Base-by-base conservation (phyloP, 2,888 invertebrate species). In the Hetaerina titia region DNA sequence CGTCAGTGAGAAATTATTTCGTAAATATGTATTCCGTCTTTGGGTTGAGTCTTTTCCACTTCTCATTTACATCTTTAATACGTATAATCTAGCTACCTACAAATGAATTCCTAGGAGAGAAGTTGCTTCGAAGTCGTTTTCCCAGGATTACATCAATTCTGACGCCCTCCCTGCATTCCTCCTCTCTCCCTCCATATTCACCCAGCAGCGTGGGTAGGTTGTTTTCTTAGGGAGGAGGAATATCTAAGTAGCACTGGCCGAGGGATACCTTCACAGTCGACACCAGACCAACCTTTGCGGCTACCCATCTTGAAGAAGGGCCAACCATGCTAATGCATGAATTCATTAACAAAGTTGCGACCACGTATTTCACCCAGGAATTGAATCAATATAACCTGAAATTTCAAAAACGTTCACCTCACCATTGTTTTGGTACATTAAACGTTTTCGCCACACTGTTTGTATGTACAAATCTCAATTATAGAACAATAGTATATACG, bases 111-210 rank as follows among this genome's bases (percentile, higher is more conserved):
- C 81, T 22, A 81, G 25, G 81, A 81, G 31, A 81, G 31, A 31
- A 81, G 81, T 31, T 1, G 81, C 81, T 81, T 13, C 31, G 25
- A 9, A 81, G 81, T 81, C 81, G 81, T 25, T 81, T 81, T 81
- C 81, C 81, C 81, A 81, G 81, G 81, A 81, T 31, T 81, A 81
- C 81, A 81, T 81, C 31, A 81, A 81, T 81, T 81, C 81, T 81
- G 81, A 81, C 81, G 81, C 81, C 81, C 81, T 25, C 81, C 81
- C 81, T 25, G 81, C 81, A 81, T 81, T 81, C 81, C 81, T 15
- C 81, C 13, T 81, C 81, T 81, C 81, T 25, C 81, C 81, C 69
- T 69, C 69, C 22, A 69, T 19, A 15, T 81, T 31, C 31, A 15
- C 31, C 31, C 31, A 81, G 31, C 31, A 15, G 81, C 81, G 81